A percentile compares a stretch with the other conserved stretches of the same genome.
Evolutionary conservation across 1,140 invertebrate species (phyloP).

Genomic region (Callitettix versicolor): DNA sequence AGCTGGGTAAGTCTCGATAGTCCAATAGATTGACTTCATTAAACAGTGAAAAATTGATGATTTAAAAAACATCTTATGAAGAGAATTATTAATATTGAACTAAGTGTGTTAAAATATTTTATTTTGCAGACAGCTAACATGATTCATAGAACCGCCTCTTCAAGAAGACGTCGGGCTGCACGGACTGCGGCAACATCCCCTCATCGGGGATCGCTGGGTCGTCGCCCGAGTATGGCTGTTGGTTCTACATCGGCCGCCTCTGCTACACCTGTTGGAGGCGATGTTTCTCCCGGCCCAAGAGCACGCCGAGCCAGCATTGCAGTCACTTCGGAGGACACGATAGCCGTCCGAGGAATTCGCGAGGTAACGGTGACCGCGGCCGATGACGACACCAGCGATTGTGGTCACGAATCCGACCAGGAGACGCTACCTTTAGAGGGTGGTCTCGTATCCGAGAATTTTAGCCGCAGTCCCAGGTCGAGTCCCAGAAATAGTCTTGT

Average conservation of each 20-base stretch:
- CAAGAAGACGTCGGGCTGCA: conserved; percentile 49
- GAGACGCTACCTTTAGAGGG: conserved; percentile 9
- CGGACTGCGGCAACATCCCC: conserved; percentile 51
- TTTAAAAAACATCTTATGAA: no score
- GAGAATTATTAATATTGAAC: no score
- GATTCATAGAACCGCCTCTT: conserved; percentile 53
- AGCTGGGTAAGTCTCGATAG: no score
- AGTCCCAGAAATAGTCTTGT: conserved; percentile 50
- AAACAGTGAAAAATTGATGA: no score
- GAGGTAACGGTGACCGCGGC: conserved; percentile 23
- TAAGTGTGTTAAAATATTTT: no score
- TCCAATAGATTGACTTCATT: no score
- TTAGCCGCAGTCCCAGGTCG: conserved; percentile 33
- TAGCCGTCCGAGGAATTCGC: conserved; percentile 9
- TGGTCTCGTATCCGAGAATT: conserved; percentile 11
- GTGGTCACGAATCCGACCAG: conserved; percentile 15
- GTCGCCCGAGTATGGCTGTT: conserved; percentile 23
- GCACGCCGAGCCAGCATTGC: conserved; percentile 36
- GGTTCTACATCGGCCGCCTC: conserved; percentile 33
- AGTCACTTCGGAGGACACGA: conserved; percentile 23
- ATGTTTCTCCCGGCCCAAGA: conserved; percentile 32
- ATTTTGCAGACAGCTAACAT: no score
- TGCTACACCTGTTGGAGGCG: conserved; percentile 24
- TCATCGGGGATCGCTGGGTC: conserved; percentile 28
- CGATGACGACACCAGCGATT: conserved; percentile 15